Base-by-base conservation (phyloP, 2,888 invertebrate species). In the Dugesia japonica region DNA sequence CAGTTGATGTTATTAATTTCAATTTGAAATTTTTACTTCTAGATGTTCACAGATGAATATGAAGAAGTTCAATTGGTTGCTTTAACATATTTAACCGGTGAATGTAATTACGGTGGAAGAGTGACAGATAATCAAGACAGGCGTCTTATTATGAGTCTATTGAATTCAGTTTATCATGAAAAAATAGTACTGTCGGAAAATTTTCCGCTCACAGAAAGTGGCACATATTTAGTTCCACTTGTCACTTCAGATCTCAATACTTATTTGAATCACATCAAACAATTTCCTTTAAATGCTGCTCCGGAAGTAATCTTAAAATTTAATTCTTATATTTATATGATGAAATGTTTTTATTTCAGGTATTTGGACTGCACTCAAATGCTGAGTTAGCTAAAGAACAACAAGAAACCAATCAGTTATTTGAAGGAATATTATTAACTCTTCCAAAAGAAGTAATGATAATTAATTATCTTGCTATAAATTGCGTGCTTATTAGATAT, bases 361-460 rank as follows among this genome's bases (percentile, higher is more conserved):
- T 83, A n/a, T 84, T 83, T 81, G 84, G 84, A 23, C 79, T 84
- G 1, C 83, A 84, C 80, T 83, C 83, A 79, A 84, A 84, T 80
- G 84, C 84, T 26, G 84, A 84, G 78, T 82, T 84, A 77, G 81
- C 82, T 28, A 84, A 84, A 78, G 84, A 84, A 76, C 83, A 83
- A 75, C 82, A 84, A 71, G 84, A 84, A 78, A 89, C 92, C 0
- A 87, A 87, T 81, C 87, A 88, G 80, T 72, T 84, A 78, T 84
- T 84, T 81, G 82, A 82, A 73, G 82, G 82, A 1, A 83, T 84
- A 72, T 81, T 84, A 13, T 80, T 82, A 0, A 84, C 84, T 17
- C 79, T 84, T 1, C 84, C 84, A 0, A 79, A 83, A 81, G 82
- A 83, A 81, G 83, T 83, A 27, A 76, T 23, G 27, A n/a, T n/a